Percentiles rank a stretch among this genome's conserved stretches.
Conservation (phyloP, 2,888 invertebrate genomes). For the Clanis bilineata region DNA sequence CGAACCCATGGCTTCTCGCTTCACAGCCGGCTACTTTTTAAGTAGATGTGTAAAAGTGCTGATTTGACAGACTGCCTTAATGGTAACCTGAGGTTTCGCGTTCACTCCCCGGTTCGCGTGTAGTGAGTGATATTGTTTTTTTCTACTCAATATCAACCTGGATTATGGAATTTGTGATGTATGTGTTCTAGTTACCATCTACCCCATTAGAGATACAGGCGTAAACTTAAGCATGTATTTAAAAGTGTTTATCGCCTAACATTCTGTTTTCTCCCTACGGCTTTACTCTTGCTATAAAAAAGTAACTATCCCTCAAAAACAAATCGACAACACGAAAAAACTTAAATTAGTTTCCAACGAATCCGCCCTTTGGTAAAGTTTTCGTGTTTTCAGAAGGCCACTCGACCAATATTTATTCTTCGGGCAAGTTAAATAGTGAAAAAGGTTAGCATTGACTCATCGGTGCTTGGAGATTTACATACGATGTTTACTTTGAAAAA, state of each 20-base stretch:
- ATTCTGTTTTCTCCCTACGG: not conserved
- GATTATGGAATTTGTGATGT: too few species aligned
- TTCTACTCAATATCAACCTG: too few species aligned
- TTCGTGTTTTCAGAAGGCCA: not conserved
- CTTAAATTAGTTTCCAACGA: slow-evolving; percentile 12
- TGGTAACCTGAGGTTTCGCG: too few species aligned
- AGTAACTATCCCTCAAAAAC: not conserved
- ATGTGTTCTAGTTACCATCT: too few species aligned
- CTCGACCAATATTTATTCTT: slow-evolving; percentile 1
- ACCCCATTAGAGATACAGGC: too few species aligned
- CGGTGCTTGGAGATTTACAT: not conserved
- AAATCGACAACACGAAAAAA: not conserved
- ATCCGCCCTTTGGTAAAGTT: not conserved
- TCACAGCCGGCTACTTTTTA: too few species aligned
- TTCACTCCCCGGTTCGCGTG: too few species aligned
- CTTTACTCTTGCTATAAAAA: not conserved
- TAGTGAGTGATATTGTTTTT: too few species aligned
- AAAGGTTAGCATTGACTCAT: not conserved
- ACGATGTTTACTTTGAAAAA: not conserved
- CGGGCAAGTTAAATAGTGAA: not conserved
- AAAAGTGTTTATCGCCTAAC: not conserved
- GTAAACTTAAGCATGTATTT: too few species aligned
- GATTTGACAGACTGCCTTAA: too few species aligned
- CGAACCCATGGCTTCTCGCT: too few species aligned
- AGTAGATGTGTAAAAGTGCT: too few species aligned